A percentile compares a stretch with the other conserved stretches of the same genome.
Evolutionary conservation across 2,888 invertebrate species (phyloP).

Genomic region (Diarsia rubi): DNA sequence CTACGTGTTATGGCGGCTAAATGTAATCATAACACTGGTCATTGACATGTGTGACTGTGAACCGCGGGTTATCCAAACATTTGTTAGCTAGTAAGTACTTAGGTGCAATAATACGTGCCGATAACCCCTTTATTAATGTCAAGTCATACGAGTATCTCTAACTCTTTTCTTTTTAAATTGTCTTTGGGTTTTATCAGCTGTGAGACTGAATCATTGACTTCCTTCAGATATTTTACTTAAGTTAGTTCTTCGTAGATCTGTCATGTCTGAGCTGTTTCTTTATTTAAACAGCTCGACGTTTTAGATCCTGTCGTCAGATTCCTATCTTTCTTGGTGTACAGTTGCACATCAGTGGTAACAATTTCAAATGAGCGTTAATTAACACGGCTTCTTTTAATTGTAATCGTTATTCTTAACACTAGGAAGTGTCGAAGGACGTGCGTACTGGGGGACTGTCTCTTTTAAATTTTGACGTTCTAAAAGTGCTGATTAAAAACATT

Average conservation of each 20-base stretch:
- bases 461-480: too few relatives aligned
- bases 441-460: too few relatives aligned
- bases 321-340: background rate
- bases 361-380: background rate
- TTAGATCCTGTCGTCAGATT: slow-evolving; percentile 2
- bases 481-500: too few relatives aligned
- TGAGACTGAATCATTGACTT: background rate
- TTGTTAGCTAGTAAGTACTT: slow-evolving; percentile 22
- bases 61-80: slow-evolving; percentile 38
- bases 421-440: too few relatives aligned
- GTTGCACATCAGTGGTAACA: background rate
- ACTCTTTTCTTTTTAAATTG: slow-evolving; percentile 1
- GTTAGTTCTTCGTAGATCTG: slow-evolving; percentile 11
- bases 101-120: slow-evolving; percentile 3
- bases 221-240: slow-evolving; percentile 22
- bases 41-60: slow-evolving; percentile 52
- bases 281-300: slow-evolving; percentile 7
- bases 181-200: slow-evolving; percentile 4
- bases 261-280: slow-evolving; percentile 31
- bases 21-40: slow-evolving; percentile 62
- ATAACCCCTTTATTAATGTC: slow-evolving; percentile 19
- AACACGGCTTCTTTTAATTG: background rate
- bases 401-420: background rate
- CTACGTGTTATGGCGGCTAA: slow-evolving; percentile 51
- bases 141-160: slow-evolving; percentile 7